phyloP scores from a whole-genome alignment of 2,113 vertebrate genomes.

The Tringa solitaria region DNA sequence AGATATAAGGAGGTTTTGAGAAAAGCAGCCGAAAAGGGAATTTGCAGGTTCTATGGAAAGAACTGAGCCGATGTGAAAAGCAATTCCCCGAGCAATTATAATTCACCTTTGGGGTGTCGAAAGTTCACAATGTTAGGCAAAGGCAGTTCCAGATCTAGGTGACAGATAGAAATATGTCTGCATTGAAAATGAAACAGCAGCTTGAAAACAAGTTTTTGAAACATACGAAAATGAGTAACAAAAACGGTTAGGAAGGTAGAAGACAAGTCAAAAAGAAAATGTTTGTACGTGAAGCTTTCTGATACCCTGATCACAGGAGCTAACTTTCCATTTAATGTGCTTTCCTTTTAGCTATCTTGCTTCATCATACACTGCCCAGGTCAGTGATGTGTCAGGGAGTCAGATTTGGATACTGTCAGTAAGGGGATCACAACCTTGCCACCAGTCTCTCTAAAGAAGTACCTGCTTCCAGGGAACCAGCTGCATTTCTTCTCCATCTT shows the following conservation, averaged over 20 bases:
- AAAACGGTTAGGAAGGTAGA: not conserved
- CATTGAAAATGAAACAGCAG: not conserved
- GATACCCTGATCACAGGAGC: not conserved
- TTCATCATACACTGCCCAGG: not conserved
- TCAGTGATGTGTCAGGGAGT: not conserved
- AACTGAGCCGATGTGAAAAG: not conserved
- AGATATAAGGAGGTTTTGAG: not conserved
- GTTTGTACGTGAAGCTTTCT: not conserved
- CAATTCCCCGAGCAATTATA: not conserved
- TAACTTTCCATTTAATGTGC: not conserved
- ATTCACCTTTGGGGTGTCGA: not conserved
- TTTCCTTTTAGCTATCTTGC: not conserved
- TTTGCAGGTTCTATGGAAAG: not conserved
- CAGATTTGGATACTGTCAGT: not conserved
- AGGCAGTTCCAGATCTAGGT: not conserved
- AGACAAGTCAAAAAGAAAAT: not conserved
- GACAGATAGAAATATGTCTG: not conserved
- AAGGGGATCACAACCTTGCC: not conserved
- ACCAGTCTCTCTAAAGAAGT: accelerated
- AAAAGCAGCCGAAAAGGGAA: not conserved
- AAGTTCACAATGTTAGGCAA: not conserved
- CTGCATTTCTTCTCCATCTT: not conserved
- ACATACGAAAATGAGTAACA: not conserved
- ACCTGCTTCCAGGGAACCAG: not conserved
- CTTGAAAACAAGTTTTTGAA: not conserved